These are phyloP conservation scores for Polyploca ridens DNA, from an alignment of 2,888 invertebrate genomes.

Conservation along the genomic window DNA sequence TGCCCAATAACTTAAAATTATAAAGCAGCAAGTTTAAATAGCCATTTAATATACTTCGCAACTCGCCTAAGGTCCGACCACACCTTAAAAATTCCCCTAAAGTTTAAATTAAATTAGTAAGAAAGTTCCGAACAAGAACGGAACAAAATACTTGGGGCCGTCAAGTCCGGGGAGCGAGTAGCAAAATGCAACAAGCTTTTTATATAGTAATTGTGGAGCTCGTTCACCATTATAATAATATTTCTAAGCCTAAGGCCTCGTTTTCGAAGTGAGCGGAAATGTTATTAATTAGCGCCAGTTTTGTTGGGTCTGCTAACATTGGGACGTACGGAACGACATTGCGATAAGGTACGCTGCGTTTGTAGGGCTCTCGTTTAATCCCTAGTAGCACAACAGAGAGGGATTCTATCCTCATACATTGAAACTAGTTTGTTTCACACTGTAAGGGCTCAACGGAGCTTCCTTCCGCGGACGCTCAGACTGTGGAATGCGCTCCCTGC, in stretches of 20 bases:
- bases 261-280: conserved; percentile 32
- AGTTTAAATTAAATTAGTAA: conserved; percentile 52
- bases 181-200: conserved; percentile 29
- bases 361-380: neutral
- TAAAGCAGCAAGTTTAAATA: neutral
- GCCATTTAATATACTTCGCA: conserved; percentile 29
- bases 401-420: too few species aligned
- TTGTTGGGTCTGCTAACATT: conserved; percentile 31
- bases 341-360: neutral
- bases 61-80: conserved; percentile 24
- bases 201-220: conserved; percentile 27
- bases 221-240: conserved; percentile 52
- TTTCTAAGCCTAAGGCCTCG: conserved; percentile 46
- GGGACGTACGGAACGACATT: conserved; percentile 16
- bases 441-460: too few species aligned
- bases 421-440: too few species aligned
- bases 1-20: neutral
- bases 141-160: conserved; percentile 34
- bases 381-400: too few species aligned
- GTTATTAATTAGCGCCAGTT: conserved; percentile 49
- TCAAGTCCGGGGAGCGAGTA: conserved; percentile 20
- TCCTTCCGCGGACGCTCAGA: too few species aligned
- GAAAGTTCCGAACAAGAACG: conserved; percentile 30
- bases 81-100: conserved; percentile 35
- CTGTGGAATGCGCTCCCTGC: too few species aligned